Evolutionary conservation across 2,113 vertebrate genomes (phyloP).

Genomic region (Pluvianellus socialis): DNA sequence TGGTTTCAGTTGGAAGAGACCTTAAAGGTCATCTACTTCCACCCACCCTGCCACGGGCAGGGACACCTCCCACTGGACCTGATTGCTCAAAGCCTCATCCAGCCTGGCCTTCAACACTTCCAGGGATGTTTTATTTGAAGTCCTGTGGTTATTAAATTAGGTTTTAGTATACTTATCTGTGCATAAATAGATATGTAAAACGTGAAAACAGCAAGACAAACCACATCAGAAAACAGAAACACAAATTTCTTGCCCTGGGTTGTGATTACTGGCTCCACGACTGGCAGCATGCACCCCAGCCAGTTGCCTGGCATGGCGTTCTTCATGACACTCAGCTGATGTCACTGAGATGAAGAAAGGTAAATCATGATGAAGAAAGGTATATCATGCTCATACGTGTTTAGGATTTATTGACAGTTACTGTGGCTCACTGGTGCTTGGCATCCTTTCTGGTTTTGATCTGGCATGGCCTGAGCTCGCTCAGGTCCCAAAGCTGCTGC

Average conservation of each 20-base stretch:
- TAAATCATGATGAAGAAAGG: not conserved
- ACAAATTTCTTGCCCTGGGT: not conserved
- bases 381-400: not conserved
- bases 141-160: not conserved
- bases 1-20: too few species aligned
- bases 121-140: not conserved
- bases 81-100: too few species aligned
- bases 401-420: not conserved
- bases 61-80: too few species aligned
- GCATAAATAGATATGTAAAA: not conserved
- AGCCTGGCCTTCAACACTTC: too few species aligned
- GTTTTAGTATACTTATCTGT: not conserved
- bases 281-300: not conserved
- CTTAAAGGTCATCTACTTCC: too few species aligned
- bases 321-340: not conserved
- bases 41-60: too few species aligned
- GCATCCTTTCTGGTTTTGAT: not conserved
- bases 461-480: not conserved
- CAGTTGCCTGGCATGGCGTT: fast-evolving
- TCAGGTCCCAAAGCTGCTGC: not conserved
- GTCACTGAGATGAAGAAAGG: not conserved
- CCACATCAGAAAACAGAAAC: not conserved
- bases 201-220: not conserved
- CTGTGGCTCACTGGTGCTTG: not conserved
- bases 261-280: not conserved